Conservation (phyloP, 1,140 invertebrate species). For the Danaus plexippus region DNA sequence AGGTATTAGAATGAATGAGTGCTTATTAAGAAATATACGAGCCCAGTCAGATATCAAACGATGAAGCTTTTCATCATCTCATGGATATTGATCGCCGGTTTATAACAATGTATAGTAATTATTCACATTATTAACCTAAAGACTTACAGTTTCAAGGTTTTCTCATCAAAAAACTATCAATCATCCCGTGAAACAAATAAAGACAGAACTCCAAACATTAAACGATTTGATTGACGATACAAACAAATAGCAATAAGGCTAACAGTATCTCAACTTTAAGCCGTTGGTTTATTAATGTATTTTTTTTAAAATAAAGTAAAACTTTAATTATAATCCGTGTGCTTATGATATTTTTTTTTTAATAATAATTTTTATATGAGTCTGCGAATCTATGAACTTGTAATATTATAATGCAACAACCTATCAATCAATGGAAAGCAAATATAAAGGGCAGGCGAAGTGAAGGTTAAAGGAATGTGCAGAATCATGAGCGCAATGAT, state of each 20-base stretch:
- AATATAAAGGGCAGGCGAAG: slow-evolving; percentile 43
- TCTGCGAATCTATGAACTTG: neutral
- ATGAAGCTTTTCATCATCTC: slow-evolving; percentile 17
- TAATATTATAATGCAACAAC: slow-evolving; percentile 11
- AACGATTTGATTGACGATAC: too few relatives aligned
- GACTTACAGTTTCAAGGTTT: neutral
- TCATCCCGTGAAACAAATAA: neutral
- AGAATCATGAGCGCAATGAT: slow-evolving; percentile 61
- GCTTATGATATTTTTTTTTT: neutral
- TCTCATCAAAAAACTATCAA: too few relatives aligned
- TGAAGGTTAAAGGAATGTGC: slow-evolving; percentile 57
- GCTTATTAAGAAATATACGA: slow-evolving; percentile 18
- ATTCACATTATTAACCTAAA: neutral
- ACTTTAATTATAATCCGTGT: too few relatives aligned
- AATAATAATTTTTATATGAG: slow-evolving; percentile 1
- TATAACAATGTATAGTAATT: slow-evolving; percentile 8
- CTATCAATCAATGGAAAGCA: slow-evolving; percentile 46
- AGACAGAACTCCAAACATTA: neutral
- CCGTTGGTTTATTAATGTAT: too few relatives aligned
- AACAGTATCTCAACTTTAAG: too few relatives aligned
- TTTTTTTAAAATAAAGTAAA: too few relatives aligned
- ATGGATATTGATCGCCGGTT: slow-evolving; percentile 31
- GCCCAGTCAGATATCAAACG: neutral
- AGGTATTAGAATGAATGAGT: slow-evolving; percentile 40
- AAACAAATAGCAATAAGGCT: too few relatives aligned